These are phyloP conservation scores for Spilogale gracilis DNA, from an alignment of 2,113 vertebrate genomes.

Conservation along the genomic window DNA sequence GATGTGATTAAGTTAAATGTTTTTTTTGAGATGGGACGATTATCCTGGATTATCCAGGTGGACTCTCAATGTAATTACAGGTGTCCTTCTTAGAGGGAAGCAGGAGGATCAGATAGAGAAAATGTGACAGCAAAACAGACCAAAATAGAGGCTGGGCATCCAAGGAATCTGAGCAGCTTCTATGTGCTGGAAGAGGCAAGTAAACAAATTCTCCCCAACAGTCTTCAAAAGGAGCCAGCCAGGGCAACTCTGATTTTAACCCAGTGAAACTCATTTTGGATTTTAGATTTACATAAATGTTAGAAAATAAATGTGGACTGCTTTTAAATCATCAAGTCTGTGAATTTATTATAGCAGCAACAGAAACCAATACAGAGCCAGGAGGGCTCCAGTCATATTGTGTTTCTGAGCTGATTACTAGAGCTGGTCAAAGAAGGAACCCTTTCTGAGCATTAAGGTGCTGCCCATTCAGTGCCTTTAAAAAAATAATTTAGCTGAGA, in stretches of 20 bases:
- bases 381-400: rapidly evolving
- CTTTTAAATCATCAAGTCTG: background rate
- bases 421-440: background rate
- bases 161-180: rapidly evolving
- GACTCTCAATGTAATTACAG: background rate
- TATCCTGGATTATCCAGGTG: background rate
- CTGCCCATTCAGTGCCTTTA: background rate
- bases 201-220: background rate
- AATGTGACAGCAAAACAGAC: rapidly evolving
- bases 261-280: background rate
- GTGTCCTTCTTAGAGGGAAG: background rate
- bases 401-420: background rate
- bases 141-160: background rate
- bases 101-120: background rate
- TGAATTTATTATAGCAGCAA: background rate
- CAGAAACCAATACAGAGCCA: background rate
- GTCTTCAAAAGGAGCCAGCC: background rate
- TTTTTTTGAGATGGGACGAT: background rate
- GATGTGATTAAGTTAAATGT: background rate
- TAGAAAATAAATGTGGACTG: background rate
- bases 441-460: background rate
- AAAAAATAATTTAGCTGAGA: no score
- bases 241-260: background rate
- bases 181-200: background rate
- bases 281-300: no score